phyloP scores from a whole-genome alignment of 2,888 invertebrate species.

The Hydriomena furcata region DNA sequence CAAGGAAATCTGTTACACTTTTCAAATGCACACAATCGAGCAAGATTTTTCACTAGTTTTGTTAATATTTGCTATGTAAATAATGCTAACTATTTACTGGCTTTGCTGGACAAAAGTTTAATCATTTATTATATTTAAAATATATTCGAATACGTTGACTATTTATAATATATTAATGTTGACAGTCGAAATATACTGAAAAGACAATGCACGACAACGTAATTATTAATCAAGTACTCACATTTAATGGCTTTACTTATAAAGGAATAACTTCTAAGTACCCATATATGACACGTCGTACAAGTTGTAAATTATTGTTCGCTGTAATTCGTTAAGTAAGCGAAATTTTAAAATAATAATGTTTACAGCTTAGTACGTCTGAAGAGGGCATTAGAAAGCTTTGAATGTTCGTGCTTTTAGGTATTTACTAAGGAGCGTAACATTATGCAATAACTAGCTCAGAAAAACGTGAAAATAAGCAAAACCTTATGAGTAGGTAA shows the following conservation, averaged over 20 bases:
- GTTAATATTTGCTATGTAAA: slow-evolving; percentile 10
- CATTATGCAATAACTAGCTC: slow-evolving; percentile 2
- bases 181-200: slow-evolving; percentile 5
- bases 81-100: slow-evolving; percentile 7
- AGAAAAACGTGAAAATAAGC: not conserved
- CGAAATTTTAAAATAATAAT: not conserved
- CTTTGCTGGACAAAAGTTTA: slow-evolving; percentile 1
- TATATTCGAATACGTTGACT: slow-evolving; percentile 13
- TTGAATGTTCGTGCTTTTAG: slow-evolving; percentile 17
- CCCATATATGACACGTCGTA: slow-evolving; percentile 2
- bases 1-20: slow-evolving; percentile 46
- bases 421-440: not conserved
- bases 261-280: slow-evolving; percentile 1
- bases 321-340: not conserved
- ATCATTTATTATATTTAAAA: slow-evolving; percentile 4
- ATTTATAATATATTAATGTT: slow-evolving; percentile 7
- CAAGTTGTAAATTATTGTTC: slow-evolving; percentile 3
- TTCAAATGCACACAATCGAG: slow-evolving; percentile 40
- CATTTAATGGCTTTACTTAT: slow-evolving; percentile 2
- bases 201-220: slow-evolving; percentile 15
- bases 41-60: slow-evolving; percentile 28
- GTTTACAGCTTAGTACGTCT: slow-evolving; percentile 8
- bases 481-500: slow-evolving; percentile 3
- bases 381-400: slow-evolving; percentile 5
- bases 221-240: not conserved